Conservation (phyloP, 2,113 vertebrate genomes). For the Esox niger region DNA sequence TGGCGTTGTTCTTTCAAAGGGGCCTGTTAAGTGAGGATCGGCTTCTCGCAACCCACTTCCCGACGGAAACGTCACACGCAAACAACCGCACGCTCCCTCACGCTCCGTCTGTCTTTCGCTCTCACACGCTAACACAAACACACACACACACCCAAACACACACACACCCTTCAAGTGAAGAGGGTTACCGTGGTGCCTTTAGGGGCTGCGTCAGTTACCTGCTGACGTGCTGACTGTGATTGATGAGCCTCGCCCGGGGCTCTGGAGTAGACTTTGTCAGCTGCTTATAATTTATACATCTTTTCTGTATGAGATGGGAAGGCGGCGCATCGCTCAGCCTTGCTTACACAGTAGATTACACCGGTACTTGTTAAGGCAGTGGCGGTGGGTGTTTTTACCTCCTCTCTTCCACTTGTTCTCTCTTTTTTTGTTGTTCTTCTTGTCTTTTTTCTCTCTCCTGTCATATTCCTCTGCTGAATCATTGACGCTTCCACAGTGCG, state of each 20-base stretch:
- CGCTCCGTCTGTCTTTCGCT: constrained; percentile 11
- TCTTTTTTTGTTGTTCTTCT: constrained; percentile 10
- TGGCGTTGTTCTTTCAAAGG: constrained; percentile 63
- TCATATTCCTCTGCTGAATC: no score
- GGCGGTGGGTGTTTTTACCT: constrained; percentile 37
- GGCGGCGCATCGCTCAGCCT: constrained; percentile 68
- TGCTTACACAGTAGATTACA: no score
- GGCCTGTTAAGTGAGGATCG: constrained; percentile 87
- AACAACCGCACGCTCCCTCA: constrained; percentile 15
- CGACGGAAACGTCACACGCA: constrained; percentile 58
- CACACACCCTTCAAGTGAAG: constrained; percentile 79
- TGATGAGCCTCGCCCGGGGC: constrained; percentile 97
- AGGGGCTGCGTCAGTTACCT: constrained; percentile 97
- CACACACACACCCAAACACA: constrained; percentile 50
- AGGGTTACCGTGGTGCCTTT: constrained; percentile 81
- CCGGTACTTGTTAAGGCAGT: no score
- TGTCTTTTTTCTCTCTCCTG: background rate
- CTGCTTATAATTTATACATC: constrained; percentile 99
- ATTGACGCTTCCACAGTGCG: no score
- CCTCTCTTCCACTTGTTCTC: background rate
- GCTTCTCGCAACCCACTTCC: constrained; percentile 70
- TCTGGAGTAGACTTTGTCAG: constrained; percentile 97
- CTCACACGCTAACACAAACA: constrained; percentile 46
- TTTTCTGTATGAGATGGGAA: constrained; percentile 97
- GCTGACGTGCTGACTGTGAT: constrained; percentile 93